Conservation (phyloP, 2,113 vertebrate genomes). For the Centrocercus urophasianus region DNA sequence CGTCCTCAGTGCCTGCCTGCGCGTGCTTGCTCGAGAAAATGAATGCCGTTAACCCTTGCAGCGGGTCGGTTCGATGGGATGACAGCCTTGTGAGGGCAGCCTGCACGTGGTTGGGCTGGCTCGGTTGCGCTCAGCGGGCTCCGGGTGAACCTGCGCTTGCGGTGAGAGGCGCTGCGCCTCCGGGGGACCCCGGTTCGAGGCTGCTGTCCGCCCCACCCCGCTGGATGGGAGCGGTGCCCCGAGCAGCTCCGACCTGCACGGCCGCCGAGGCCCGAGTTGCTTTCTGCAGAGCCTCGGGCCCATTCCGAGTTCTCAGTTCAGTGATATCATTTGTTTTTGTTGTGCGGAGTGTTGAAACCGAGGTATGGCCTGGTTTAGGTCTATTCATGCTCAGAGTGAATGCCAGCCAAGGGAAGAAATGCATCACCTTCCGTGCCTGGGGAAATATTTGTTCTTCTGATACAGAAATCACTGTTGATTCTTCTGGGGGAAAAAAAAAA, state of each 20-base stretch:
- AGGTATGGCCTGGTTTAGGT: not conserved
- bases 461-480: not conserved
- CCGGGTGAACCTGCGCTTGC: not conserved
- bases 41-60: too few species aligned
- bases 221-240: too few species aligned
- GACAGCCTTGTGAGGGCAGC: too few species aligned
- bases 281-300: slow-evolving; percentile 22
- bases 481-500: not conserved
- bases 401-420: not conserved
- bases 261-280: not conserved
- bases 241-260: too few species aligned
- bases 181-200: too few species aligned
- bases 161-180: too few species aligned
- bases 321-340: slow-evolving; percentile 5
- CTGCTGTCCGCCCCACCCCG: too few species aligned
- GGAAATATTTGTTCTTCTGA: not conserved
- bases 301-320: not conserved
- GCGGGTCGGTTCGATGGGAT: too few species aligned
- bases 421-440: not conserved
- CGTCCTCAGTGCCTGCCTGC: too few species aligned
- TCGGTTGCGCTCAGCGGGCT: too few species aligned
- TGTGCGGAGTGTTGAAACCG: not conserved
- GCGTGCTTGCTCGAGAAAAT: too few species aligned
- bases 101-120: too few species aligned
- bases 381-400: not conserved